A percentile compares a stretch with the other conserved stretches of the same genome.
phyloP scores from a whole-genome alignment of 1,140 invertebrate genomes.

The Schlechtendalia chinensis region DNA sequence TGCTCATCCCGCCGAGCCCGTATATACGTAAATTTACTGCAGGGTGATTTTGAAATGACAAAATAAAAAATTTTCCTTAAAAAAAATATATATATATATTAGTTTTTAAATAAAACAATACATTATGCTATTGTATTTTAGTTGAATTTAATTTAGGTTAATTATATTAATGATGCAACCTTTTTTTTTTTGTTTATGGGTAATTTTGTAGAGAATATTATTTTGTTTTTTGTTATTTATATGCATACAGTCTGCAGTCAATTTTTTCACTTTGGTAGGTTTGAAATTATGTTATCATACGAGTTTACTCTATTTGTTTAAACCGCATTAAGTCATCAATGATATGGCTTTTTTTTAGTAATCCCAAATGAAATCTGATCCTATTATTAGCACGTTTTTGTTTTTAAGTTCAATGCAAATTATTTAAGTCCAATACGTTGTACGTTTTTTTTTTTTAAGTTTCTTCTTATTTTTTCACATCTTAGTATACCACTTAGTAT shows the following conservation, averaged over 20 bases:
- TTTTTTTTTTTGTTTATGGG: conserved; percentile 9
- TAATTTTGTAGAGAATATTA: neutral
- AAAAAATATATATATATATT: neutral
- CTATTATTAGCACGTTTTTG: neutral
- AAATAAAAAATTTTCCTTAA: neutral
- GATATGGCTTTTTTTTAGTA: too few species aligned
- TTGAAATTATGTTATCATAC: too few species aligned
- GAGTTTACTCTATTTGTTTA: too few species aligned
- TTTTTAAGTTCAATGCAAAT: neutral
- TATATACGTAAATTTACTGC: conserved; percentile 17
- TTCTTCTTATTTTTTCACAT: neutral
- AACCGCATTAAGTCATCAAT: too few species aligned
- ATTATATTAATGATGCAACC: neutral
- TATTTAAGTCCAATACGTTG: neutral
- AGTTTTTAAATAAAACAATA: neutral
- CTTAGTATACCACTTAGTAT: neutral
- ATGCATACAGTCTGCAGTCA: neutral
- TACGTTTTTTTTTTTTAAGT: neutral
- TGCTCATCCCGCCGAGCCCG: neutral
- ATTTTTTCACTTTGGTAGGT: neutral
- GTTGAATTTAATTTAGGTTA: neutral
- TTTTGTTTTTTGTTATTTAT: neutral
- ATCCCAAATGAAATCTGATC: neutral
- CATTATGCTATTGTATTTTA: conserved; percentile 2
- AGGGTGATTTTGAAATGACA: conserved; percentile 31